Evolutionary conservation across 2,888 invertebrate genomes (phyloP).

Genomic region (Lissocephala sabroskyi): DNA sequence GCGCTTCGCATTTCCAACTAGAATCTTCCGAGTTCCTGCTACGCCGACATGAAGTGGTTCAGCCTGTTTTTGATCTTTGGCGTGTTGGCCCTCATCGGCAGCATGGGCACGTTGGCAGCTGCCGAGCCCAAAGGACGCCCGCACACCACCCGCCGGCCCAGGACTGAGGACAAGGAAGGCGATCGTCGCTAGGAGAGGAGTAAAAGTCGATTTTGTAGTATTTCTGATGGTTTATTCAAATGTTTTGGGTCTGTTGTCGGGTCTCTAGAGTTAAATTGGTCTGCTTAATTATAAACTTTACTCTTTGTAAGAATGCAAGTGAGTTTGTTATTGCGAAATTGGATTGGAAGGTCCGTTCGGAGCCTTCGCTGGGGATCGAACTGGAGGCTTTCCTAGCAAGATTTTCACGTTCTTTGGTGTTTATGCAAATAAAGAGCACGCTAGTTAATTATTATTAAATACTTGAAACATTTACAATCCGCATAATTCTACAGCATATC

Average conservation of each 20-base stretch:
- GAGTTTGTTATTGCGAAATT: too few species aligned
- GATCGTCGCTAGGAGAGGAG: slow-evolving; percentile 52
- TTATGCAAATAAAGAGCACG: not conserved
- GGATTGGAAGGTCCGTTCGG: too few species aligned
- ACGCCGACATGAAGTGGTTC: slow-evolving; percentile 66
- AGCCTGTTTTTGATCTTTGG: slow-evolving; percentile 60
- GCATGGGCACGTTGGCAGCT: slow-evolving; percentile 45
- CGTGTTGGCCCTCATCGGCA: slow-evolving; percentile 61
- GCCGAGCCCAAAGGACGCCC: slow-evolving; percentile 68
- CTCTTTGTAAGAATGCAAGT: slow-evolving; percentile 4
- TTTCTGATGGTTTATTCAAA: slow-evolving; percentile 43
- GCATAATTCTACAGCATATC: slow-evolving; percentile 20
- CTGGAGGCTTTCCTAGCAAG: too few species aligned
- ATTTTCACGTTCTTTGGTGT: too few species aligned
- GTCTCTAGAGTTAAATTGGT: slow-evolving; percentile 57
- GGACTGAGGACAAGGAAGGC: slow-evolving; percentile 42
- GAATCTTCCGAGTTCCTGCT: not conserved
- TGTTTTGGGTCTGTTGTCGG: slow-evolving; percentile 30
- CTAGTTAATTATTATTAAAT: not conserved
- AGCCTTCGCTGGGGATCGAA: too few species aligned
- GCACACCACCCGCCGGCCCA: slow-evolving; percentile 61
- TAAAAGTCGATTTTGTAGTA: not conserved
- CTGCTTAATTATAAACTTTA: slow-evolving; percentile 41
- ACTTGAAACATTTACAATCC: slow-evolving; percentile 36
- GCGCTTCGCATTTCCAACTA: not conserved